Evolutionary conservation across 2,888 invertebrate species (phyloP), one percentile per base, ranked within the genome.

Genomic region (Idaea aversata): DNA sequence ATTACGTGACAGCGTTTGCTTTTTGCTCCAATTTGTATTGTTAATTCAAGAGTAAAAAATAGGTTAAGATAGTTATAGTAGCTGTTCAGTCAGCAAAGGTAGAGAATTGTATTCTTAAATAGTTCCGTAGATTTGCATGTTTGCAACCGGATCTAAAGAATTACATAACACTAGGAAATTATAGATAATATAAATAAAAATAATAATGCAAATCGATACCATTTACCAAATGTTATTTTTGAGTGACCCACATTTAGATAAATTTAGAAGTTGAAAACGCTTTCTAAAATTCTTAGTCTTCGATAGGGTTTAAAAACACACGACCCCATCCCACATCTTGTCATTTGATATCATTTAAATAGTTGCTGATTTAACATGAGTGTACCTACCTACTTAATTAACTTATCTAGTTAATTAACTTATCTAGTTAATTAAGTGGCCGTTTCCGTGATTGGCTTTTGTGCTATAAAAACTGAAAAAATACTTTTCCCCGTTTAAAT

Each of bases 1-100:
- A 84, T 90, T 91, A 91, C 90, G 91, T 89, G 89, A 90, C 77
- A 63, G 65, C 73, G 74, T 73, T 70, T 68, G 74, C 81, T 86
- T 84, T 78, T 87, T 87, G 80, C 73, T 71, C 74, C 74, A 75
- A 78, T 84, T 83, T 82, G 72, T 75, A 76, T 76, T 67, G 70
- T 62, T 73, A 77, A 77, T 81, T 73, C 80, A 77, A 78, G 76
- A 82, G 84, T 82, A 79, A 77, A 25, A 77, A 69, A 72, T 64
- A 67, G 73, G 71, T 74, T 77, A 77, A 70, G 72, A 64, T 66
- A 73, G 70, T 73, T 74, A 75, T 75, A 77, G 76, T 75, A 47
- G 7, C 47, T 47, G 47, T 72, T 72, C 72, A 77, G 73, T 76
- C 73, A 74, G 70, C 72, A 74, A 78, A 87, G 47, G 72, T 78